Conservation (phyloP, 35 echinoderm and acorn worm species). For the Patiria miniata region DNA sequence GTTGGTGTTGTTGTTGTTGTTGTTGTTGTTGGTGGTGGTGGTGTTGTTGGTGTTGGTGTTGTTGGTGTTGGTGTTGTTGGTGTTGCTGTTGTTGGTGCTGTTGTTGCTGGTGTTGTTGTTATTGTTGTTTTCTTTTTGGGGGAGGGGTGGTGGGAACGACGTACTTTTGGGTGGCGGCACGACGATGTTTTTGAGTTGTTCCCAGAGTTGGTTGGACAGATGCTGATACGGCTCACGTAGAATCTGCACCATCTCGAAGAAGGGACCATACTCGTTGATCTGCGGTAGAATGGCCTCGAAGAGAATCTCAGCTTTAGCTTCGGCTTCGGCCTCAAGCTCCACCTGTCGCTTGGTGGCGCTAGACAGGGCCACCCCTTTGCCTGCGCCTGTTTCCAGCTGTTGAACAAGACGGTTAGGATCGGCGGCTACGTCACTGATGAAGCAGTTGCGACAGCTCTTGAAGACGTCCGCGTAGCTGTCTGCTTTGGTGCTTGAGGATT, state of each 20-base stretch:
- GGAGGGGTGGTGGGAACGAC: neutral
- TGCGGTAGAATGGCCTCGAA: neutral
- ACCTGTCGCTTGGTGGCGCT: slow-evolving; percentile 17
- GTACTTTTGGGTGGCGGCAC: slow-evolving; percentile 8
- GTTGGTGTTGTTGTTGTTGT: too few species aligned
- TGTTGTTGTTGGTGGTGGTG: too few species aligned
- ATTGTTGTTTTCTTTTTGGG: too few species aligned
- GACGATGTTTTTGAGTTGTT: slow-evolving; percentile 16
- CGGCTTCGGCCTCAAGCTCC: neutral
- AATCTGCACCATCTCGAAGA: neutral
- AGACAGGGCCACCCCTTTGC: neutral
- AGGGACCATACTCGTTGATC: slow-evolving; percentile 4
- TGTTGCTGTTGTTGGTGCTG: too few species aligned
- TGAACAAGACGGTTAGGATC: neutral
- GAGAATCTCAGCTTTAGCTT: neutral
- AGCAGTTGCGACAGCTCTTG: slow-evolving; percentile 3
- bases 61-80: too few species aligned
- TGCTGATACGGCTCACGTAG: neutral
- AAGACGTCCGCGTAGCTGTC: slow-evolving; percentile 8
- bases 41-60: too few species aligned
- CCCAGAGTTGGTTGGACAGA: slow-evolving; percentile 5
- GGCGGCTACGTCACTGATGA: slow-evolving; percentile 7
- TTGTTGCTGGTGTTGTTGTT: too few species aligned
- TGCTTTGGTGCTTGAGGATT: neutral
- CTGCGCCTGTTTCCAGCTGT: neutral